These are phyloP conservation scores for Girardinichthys multiradiatus DNA, from an alignment of 2,113 vertebrate genomes.

Conservation along the genomic window DNA sequence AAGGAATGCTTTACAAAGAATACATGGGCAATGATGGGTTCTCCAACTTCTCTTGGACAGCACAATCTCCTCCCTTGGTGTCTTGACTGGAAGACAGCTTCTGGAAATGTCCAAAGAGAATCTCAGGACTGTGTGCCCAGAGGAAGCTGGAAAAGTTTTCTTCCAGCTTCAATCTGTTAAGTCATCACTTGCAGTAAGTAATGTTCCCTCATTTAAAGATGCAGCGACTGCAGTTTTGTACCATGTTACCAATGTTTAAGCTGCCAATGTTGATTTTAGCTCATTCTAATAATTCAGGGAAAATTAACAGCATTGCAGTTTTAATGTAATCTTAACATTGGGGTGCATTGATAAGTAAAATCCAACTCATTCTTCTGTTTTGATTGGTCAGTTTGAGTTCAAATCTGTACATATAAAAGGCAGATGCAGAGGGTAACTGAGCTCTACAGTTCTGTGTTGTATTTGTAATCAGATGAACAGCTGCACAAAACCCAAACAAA, in stretches of 20 bases:
- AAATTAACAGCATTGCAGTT: neutral
- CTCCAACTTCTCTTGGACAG: constrained; percentile 64
- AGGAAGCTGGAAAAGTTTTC: constrained; percentile 84
- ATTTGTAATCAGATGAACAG: too few relatives aligned
- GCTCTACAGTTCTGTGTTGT: too few relatives aligned
- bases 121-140: constrained; percentile 82
- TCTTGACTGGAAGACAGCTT: constrained; percentile 82
- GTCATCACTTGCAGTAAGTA: constrained; percentile 80
- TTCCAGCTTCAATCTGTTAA: constrained; percentile 82
- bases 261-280: neutral
- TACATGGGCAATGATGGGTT: neutral
- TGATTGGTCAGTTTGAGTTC: too few relatives aligned
- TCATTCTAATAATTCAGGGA: neutral
- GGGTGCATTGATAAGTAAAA: too few relatives aligned
- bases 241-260: too few relatives aligned
- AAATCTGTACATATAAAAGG: neutral
- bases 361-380: too few relatives aligned
- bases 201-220: neutral
- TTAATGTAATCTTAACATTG: too few relatives aligned
- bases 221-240: too few relatives aligned
- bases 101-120: constrained; percentile 83
- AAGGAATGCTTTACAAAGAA: too few relatives aligned
- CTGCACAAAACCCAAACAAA: too few relatives aligned
- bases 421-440: neutral
- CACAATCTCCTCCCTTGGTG: constrained; percentile 83